Conservation (phyloP, 2,888 invertebrate species). For the Stenolophus ochropezus region DNA sequence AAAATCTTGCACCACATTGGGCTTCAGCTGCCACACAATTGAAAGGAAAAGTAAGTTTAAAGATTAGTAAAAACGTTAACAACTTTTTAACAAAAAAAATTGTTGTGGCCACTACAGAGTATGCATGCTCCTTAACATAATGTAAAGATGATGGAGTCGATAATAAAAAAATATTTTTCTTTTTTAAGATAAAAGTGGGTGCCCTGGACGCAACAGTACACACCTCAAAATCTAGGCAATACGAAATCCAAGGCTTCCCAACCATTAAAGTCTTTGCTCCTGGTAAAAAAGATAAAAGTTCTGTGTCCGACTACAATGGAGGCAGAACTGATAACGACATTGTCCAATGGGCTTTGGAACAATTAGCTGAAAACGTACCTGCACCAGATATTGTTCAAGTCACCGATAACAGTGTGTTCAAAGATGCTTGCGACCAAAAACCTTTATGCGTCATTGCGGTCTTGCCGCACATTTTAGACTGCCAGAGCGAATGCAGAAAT, state of each 20-base stretch:
- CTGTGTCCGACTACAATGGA: constrained; percentile 91
- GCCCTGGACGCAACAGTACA: constrained; percentile 97
- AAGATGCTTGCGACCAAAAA: constrained; percentile 87
- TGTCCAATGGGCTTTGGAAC: constrained; percentile 91
- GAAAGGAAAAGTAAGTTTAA: constrained; percentile 87
- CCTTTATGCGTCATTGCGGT: constrained; percentile 94
- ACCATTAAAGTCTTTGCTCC: constrained; percentile 95
- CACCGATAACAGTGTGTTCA: constrained; percentile 78
- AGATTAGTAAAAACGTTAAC: no score
- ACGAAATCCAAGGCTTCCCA: constrained; percentile 94
- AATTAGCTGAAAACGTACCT: constrained; percentile 89
- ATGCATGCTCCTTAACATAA: no score
- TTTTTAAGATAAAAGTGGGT: constrained; percentile 85
- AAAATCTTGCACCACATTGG: constrained; percentile 97
- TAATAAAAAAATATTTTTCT: no score
- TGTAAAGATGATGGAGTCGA: no score
- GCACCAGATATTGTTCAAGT: constrained; percentile 91
- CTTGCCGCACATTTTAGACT: constrained; percentile 96
- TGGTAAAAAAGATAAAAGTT: constrained; percentile 81
- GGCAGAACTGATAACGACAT: constrained; percentile 94
- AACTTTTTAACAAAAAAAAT: no score
- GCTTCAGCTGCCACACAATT: constrained; percentile 94
- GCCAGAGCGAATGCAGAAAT: constrained; percentile 92
- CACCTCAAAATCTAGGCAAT: constrained; percentile 86
- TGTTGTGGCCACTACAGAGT: no score